Conservation (phyloP, 2,888 invertebrate genomes). For the Zele albiditarsus region DNA sequence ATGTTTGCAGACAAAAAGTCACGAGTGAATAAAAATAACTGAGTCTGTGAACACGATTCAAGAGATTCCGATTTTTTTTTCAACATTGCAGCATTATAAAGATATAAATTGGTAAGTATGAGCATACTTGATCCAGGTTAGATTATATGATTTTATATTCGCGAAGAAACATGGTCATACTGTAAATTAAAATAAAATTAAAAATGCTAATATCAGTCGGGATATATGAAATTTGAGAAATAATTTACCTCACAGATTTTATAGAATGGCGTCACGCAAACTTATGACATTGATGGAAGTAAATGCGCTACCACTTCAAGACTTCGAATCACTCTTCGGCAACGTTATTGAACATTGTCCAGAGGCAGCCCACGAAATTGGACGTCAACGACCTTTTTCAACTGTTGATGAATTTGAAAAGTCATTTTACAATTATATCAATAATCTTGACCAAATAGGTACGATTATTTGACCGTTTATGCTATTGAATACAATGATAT, state of each 20-base stretch:
- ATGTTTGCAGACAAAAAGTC: too few relatives aligned
- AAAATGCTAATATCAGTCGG: too few relatives aligned
- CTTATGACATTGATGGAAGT: conserved; percentile 74
- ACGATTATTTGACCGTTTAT: conserved; percentile 47
- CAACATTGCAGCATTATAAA: too few relatives aligned
- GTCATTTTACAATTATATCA: conserved; percentile 76
- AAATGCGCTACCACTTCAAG: conserved; percentile 74
- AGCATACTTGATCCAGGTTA: too few relatives aligned
- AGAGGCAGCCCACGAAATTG: conserved; percentile 74
- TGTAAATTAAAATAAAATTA: too few relatives aligned
- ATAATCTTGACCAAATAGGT: conserved; percentile 75
- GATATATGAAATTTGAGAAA: neutral
- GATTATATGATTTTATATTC: too few relatives aligned
- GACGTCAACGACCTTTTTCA: conserved; percentile 75
- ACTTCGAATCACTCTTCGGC: conserved; percentile 77
- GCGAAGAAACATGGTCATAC: too few relatives aligned
- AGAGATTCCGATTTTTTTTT: too few relatives aligned
- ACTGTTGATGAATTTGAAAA: conserved; percentile 73
- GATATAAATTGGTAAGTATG: too few relatives aligned
- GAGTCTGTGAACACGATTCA: too few relatives aligned
- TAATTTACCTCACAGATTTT: conserved; percentile 50
- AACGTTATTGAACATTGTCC: conserved; percentile 79
- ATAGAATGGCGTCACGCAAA: conserved; percentile 51
- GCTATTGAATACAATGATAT: conserved; percentile 12
- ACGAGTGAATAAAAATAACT: too few relatives aligned